phyloP scores from a whole-genome alignment of 2,888 invertebrate genomes.

The Cantharis flavilabris region DNA sequence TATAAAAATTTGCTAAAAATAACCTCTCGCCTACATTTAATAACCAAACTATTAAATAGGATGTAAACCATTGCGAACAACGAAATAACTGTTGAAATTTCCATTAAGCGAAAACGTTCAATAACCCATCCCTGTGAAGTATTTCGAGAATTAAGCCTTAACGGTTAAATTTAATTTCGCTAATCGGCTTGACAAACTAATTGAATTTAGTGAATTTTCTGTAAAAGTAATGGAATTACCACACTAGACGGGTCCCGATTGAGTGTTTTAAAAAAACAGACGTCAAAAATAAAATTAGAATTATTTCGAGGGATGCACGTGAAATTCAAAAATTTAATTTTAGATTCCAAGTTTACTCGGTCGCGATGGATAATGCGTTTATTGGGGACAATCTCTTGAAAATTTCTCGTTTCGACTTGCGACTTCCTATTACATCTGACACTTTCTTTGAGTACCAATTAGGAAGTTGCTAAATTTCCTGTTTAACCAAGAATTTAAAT shows the following conservation, averaged over 20 bases:
- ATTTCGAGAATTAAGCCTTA: neutral
- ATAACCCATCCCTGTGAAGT: neutral
- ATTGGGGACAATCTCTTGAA: neutral
- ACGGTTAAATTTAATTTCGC: neutral
- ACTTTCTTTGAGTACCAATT: neutral
- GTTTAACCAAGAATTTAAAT: neutral
- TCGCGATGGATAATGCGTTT: neutral
- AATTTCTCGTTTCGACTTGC: neutral
- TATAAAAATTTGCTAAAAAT: neutral
- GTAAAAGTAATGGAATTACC: neutral
- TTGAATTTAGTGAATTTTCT: neutral
- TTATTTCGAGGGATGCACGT: neutral
- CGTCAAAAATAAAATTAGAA: neutral
- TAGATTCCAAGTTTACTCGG: neutral
- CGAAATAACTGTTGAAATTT: slow-evolving; percentile 3
- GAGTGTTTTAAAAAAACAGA: neutral
- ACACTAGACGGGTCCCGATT: neutral
- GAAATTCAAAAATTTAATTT: neutral
- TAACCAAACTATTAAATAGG: slow-evolving; percentile 3
- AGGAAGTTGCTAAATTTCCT: neutral
- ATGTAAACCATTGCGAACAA: slow-evolving; percentile 1
- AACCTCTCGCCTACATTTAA: slow-evolving; percentile 9
- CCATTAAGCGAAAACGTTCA: neutral
- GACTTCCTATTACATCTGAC: neutral
- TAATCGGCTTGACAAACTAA: neutral